Evolutionary conservation across 2,888 invertebrate genomes (phyloP), one percentile per base, ranked within the genome.

Genomic region (Ennomos quercinarius): DNA sequence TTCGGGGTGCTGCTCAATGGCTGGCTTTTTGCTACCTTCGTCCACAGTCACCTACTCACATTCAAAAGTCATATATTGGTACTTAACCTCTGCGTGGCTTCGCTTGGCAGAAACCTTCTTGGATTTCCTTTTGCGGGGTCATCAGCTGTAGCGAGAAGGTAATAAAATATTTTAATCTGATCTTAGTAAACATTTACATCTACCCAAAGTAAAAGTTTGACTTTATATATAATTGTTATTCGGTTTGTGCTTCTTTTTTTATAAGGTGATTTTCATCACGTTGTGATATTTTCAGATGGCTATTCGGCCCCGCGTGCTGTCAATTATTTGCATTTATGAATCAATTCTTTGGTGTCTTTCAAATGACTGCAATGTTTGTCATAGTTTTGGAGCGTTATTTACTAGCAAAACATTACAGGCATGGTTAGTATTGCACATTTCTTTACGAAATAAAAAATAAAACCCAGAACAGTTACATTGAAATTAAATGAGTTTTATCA

Each of bases 1-100:
- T 89, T 90, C 72, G 93, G 93, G 82, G 89, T 93, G 85, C 89
- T 93, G 81, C 85, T 93, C 71, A 93, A 94, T 72, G 86, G 88
- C 68, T 93, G 94, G 94, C 88, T 94, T 61, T 91, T 91, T 76
- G 86, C 86, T 76, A 92, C 93, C 35, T 93, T 93, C 81, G 81
- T 93, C 68, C 90, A 93, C 80, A 93, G 93, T 79, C 92, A 93
- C 79, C 89, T 93, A 59, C 83, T 93, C 57, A 85, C 88, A 66
- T 91, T 89, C 73, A 91, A 87, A 78, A 93, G 92, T 78, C 93
- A 93, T 74, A 82, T 94, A 67, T 74, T 93, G 73, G 87, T 94
- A 70, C 86, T 94, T 67, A 93, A 93, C 78, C 81, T 93, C 61
- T 93, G 93, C 72, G 85, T 93, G 40, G 91, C 93, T 9, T 93